Conservation (phyloP, 2,888 invertebrate genomes). For the Tetramorium bicarinatum region DNA sequence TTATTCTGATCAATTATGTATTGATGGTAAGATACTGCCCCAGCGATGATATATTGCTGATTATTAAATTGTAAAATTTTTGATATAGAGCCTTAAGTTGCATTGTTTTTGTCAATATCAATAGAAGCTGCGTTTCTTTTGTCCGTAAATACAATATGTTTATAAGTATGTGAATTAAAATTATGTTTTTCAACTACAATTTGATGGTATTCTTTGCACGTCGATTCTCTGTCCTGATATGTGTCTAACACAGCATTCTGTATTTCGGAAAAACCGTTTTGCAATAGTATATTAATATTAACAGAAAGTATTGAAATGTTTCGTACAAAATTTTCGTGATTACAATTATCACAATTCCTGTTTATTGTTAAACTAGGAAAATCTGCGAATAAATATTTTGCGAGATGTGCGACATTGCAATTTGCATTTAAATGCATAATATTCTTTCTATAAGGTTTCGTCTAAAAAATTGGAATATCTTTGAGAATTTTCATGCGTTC, state of each 20-base stretch:
- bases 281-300: background rate
- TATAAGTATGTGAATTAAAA: too few relatives aligned
- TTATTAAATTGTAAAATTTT: too few relatives aligned
- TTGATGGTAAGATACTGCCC: too few relatives aligned
- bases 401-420: background rate
- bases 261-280: background rate
- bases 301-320: background rate
- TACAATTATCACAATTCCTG: background rate
- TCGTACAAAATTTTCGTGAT: background rate
- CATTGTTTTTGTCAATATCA: too few relatives aligned
- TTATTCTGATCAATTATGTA: too few relatives aligned
- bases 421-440: constrained; percentile 11
- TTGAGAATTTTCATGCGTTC: background rate
- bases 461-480: background rate
- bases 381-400: background rate
- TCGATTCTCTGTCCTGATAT: too few relatives aligned
- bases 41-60: too few relatives aligned
- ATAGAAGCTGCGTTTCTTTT: too few relatives aligned
- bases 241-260: background rate
- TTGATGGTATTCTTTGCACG: too few relatives aligned
- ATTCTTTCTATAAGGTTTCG: background rate
- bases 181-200: too few relatives aligned
- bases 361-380: background rate
- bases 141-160: too few relatives aligned
- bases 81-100: too few relatives aligned